Conservation (phyloP, 1,140 invertebrate species). For the Pseudomyrmex cubaensis region DNA sequence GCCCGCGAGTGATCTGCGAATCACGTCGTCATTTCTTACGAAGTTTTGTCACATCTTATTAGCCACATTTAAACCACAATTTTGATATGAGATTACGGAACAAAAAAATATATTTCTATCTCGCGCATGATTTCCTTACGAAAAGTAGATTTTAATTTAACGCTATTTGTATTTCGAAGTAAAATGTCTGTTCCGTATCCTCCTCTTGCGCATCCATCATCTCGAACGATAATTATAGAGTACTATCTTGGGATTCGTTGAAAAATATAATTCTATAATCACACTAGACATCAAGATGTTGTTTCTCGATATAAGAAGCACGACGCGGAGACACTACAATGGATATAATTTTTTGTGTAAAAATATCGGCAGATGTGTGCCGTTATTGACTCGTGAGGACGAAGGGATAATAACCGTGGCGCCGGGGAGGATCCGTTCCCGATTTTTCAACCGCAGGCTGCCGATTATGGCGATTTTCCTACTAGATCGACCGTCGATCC, state of each 20-base stretch:
- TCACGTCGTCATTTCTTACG: background rate
- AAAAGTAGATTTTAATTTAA: constrained; percentile 11
- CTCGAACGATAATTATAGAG: background rate
- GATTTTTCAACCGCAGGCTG: constrained; percentile 38
- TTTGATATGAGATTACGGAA: background rate
- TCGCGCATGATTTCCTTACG: background rate
- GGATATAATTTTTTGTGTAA: constrained; percentile 46
- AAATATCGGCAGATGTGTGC: constrained; percentile 63
- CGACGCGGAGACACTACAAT: constrained; percentile 20
- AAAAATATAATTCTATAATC: background rate
- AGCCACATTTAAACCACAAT: too few relatives aligned
- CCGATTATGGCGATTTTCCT: constrained; percentile 62
- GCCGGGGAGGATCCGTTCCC: constrained; percentile 61
- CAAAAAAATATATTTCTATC: background rate
- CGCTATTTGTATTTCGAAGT: background rate
- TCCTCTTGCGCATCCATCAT: background rate
- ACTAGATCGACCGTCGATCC: constrained; percentile 42
- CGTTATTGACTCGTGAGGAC: constrained; percentile 67
- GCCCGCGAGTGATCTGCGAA: background rate
- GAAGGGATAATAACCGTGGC: constrained; percentile 69
- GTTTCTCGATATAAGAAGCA: background rate
- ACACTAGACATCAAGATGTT: too few relatives aligned
- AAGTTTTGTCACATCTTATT: background rate
- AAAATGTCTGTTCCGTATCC: background rate
- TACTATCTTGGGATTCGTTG: background rate